Conservation (phyloP, 2,888 invertebrate species). For the Polyommatus iphigenia region DNA sequence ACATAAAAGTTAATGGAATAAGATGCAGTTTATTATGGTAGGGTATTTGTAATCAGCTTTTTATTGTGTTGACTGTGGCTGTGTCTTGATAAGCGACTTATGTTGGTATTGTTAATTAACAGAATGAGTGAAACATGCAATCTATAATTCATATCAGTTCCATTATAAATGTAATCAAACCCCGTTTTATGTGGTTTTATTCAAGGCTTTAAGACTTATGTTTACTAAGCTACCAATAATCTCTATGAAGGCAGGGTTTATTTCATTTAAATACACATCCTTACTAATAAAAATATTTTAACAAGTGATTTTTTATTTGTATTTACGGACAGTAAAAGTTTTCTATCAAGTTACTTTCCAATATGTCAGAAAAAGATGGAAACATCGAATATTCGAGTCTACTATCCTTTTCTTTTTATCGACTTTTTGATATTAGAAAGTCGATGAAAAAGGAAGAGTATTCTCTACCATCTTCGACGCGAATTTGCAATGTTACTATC, state of each 20-base stretch:
- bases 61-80: background rate
- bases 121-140: background rate
- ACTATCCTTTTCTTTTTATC: no score
- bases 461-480: no score
- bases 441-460: no score
- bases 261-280: background rate
- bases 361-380: no score
- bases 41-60: background rate
- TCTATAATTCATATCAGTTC: background rate
- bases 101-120: background rate
- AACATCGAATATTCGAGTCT: no score
- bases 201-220: background rate
- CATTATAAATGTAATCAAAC: slow-evolving; percentile 11
- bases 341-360: no score
- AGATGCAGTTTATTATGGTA: background rate
- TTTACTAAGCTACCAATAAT: background rate
- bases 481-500: no score
- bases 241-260: background rate
- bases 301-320: background rate
- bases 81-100: slow-evolving; percentile 3
- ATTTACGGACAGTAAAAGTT: no score
- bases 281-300: background rate
- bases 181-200: background rate
- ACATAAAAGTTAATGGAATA: background rate
- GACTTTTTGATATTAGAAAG: no score